phyloP scores from a whole-genome alignment of 53 echinoderm and acorn worm genomes.

The Astropecten irregularis region DNA sequence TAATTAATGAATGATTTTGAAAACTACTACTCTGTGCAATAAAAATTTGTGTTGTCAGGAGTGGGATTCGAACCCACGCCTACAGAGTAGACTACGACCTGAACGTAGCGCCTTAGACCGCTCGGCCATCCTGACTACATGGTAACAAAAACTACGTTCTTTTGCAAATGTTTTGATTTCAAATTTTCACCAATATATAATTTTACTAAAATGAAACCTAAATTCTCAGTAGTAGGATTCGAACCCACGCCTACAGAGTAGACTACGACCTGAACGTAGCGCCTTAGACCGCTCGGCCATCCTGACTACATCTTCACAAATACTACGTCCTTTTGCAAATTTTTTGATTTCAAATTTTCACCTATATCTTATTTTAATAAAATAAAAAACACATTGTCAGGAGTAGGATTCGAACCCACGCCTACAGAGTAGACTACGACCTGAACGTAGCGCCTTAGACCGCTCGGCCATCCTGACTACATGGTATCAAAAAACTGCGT shows the following conservation, averaged over 20 bases:
- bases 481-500: no score
- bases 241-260: constrained; percentile 36
- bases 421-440: constrained; percentile 21
- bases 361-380: no score
- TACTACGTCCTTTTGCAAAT: no score
- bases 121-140: constrained; percentile 43
- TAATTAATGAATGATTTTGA: no score
- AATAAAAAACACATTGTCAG: background rate
- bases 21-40: no score
- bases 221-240: constrained; percentile 18
- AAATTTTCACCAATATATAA: background rate
- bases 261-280: constrained; percentile 13
- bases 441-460: constrained; percentile 36
- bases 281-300: constrained; percentile 26
- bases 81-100: constrained; percentile 44
- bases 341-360: no score
- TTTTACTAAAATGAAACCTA: background rate
- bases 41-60: background rate
- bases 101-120: constrained; percentile 49
- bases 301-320: constrained; percentile 5
- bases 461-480: constrained; percentile 36
- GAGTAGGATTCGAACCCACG: constrained; percentile 25
- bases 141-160: no score
- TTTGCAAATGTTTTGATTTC: no score
- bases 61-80: constrained; percentile 37